Conservation (phyloP, 2,888 invertebrate species). For the Pachliopta kotzebuea region DNA sequence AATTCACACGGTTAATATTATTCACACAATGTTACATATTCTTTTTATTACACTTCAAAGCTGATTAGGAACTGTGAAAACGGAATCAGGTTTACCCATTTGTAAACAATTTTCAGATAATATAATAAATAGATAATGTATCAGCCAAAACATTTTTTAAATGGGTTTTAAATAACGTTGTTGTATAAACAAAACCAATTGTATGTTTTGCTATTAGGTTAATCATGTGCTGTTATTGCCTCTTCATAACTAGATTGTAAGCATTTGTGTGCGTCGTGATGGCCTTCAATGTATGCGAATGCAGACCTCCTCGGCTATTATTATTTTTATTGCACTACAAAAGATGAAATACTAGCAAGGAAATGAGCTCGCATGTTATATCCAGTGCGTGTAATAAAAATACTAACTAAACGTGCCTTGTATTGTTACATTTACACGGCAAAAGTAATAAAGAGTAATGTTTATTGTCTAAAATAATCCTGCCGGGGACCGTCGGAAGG, state of each 20-base stretch:
- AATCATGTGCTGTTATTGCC: constrained; percentile 15
- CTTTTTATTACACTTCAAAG: no score
- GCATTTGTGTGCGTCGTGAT: constrained; percentile 10
- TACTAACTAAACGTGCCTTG: background rate
- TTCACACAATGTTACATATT: constrained; percentile 6
- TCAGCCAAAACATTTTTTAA: no score
- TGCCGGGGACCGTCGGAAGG: no score
- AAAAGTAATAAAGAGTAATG: background rate
- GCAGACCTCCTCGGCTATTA: constrained; percentile 15
- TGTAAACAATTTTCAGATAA: no score
- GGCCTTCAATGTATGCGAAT: constrained; percentile 22
- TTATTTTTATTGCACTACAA: constrained; percentile 19
- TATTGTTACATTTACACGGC: background rate
- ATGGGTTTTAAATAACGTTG: no score
- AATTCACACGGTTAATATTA: constrained; percentile 13
- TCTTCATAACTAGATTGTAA: constrained; percentile 23
- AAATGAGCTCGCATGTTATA: background rate
- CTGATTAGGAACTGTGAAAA: no score
- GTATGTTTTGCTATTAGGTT: constrained; percentile 3
- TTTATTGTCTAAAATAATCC: no score
- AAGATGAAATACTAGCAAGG: constrained; percentile 9
- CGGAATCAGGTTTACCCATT: no score
- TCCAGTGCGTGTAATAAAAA: background rate
- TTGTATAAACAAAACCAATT: background rate
- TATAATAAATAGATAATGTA: no score